These are phyloP conservation scores for Bombus breviceps DNA, from an alignment of 1,140 invertebrate genomes.

Conservation along the genomic window DNA sequence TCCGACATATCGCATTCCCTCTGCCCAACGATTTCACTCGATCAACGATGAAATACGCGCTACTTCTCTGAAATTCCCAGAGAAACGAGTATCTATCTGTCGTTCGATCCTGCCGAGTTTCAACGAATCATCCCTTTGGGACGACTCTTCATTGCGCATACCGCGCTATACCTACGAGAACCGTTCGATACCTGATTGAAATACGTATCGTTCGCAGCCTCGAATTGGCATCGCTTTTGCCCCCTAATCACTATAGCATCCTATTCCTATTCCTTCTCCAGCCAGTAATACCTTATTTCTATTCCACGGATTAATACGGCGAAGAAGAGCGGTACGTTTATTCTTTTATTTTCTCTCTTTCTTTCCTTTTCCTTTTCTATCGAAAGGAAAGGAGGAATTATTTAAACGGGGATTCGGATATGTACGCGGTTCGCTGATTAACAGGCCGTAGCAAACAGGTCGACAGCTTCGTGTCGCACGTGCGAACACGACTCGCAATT, in stretches of 20 bases:
- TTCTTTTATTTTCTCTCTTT: background rate
- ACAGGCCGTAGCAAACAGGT: background rate
- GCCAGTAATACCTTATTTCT: too few species aligned
- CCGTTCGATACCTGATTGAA: constrained; percentile 19
- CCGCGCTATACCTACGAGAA: constrained; percentile 15
- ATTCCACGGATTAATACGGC: too few species aligned
- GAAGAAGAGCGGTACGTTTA: background rate
- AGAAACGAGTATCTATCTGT: background rate
- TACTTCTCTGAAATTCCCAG: too few species aligned
- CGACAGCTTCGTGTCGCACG: background rate
- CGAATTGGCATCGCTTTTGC: background rate
- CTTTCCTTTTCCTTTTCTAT: too few species aligned
- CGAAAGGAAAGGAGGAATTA: too few species aligned
- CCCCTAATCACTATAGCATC: background rate
- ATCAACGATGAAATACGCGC: background rate
- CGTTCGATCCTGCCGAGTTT: background rate
- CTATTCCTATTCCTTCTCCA: too few species aligned
- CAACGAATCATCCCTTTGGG: background rate
- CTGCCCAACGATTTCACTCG: background rate
- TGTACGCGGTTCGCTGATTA: background rate
- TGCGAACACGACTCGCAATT: constrained; percentile 1
- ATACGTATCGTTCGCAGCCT: background rate
- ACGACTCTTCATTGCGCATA: background rate
- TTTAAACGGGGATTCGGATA: background rate
- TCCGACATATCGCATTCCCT: background rate